Base-by-base conservation (phyloP, 2,797 vertebrate species). In the Nannoperca australis region DNA sequence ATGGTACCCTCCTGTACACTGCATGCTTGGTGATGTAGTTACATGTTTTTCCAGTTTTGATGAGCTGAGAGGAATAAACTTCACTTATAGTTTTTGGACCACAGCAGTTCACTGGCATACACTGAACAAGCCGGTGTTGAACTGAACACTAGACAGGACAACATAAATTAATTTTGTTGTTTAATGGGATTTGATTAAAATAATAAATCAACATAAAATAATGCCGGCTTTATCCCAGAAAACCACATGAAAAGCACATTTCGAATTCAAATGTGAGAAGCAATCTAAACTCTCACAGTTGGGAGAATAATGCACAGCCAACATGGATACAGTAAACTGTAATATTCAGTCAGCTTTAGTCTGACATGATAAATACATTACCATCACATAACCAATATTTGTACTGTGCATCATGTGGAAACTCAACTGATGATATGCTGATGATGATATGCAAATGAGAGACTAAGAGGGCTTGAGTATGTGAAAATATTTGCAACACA, bases 181-280 rank as follows among this genome's bases (percentile, higher is more conserved):
- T 45, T 53, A 3, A 24, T 22, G 17, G 47, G 15, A 63, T 71
- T 58, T 50, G 14, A 49, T 70, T 13, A 45, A 55, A 30, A 58
- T 53, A 10, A 30, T 47, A 32, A 42, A 45, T 7, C 7, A 15
- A 14, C 38, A 17, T n/a, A 7, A 60, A 36, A 44, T 10, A 2
- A 22, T 14, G 12, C 7, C 36, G n/a, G 22, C 42, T 24, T 44
- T 3, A 66, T 49, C 17, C 1, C 7, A 7, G 54, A 60, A 55
- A 72, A 53, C 40, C 17, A 45, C n/a, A 32, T 47, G n/a, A 36
- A 60, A 66, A 50, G 4, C 14, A 40, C 36, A 47, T 70, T 74
- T 58, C 34, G 55, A 34, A 65, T 55, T 70, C 27, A 62, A 67
- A 74, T 70, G 56, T 60, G n/a, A 54, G 45, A 55, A 55, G 58